A percentile compares a stretch with the other conserved stretches of the same genome.
These are phyloP conservation scores for Pampusana beccarii DNA, from an alignment of 2,113 vertebrate genomes.

Conservation along the genomic window DNA sequence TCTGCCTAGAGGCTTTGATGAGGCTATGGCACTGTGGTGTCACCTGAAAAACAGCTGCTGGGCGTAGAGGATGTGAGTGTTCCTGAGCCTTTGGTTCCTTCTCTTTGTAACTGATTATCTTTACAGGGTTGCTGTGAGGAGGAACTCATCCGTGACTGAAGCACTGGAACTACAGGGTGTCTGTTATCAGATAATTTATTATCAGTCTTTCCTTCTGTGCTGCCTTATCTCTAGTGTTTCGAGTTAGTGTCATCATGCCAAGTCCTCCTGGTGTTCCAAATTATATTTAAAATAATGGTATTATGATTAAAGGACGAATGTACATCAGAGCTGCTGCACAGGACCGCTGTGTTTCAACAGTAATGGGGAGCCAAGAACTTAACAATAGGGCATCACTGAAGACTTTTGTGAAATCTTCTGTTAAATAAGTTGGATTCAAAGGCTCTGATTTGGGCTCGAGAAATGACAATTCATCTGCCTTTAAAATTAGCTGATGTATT, in stretches of 20 bases:
- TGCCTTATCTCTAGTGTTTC: neutral
- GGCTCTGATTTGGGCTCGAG: neutral
- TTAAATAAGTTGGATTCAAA: neutral
- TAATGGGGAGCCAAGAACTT: neutral
- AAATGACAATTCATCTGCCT: neutral
- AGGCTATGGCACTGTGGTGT: neutral
- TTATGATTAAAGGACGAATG: neutral
- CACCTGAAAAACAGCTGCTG: neutral
- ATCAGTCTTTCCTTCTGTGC: neutral
- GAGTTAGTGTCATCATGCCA: neutral
- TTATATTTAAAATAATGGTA: neutral
- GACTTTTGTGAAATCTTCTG: neutral
- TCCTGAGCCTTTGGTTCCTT: neutral
- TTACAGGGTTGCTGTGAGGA: neutral
- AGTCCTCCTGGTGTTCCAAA: neutral
- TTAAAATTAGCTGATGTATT: conserved; percentile 36
- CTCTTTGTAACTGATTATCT: neutral
- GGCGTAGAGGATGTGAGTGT: neutral
- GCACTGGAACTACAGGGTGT: neutral
- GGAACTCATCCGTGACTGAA: neutral
- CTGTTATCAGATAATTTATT: neutral
- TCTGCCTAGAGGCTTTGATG: neutral
- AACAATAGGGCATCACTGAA: neutral
- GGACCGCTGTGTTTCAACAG: neutral
- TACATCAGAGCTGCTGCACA: neutral